Evolutionary conservation across 2,113 vertebrate species (phyloP), one percentile per base, ranked within the genome.

Genomic region (Dicaeum eximium): DNA sequence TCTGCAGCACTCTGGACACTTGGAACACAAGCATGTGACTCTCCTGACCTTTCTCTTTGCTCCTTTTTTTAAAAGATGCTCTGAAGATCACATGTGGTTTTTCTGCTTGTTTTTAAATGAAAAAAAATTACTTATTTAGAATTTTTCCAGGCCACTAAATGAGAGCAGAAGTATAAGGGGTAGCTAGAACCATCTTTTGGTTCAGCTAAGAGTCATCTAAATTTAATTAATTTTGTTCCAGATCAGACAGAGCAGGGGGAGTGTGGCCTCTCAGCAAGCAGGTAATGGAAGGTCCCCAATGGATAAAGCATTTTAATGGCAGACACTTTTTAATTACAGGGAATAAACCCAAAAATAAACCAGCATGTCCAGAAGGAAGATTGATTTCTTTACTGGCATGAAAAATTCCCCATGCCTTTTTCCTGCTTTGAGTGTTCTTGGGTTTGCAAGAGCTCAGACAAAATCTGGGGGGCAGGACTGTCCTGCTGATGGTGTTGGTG

Each of bases 331-430:
- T 80, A 73, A 87, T 84, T 84, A 51, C 35, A 33, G 35, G 16
- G 25, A 54, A 45, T 45, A 79, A 71, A 92, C 35, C 28, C 17
- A n/a, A 70, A 83, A 87, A 12, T 57, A 62, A 61, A 44, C 12
- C 8, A 69, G 19, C 13, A 25, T 0, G 1, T 18, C 57, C 2
- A 2, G 24, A 58, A 0, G 0, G 28, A 70, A 86, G 33, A 45
- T 70, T 24, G 50, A 15, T 69, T 86, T 73, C n/a, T 74, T 92
- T 24, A 66, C 1, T 62, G 16, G 6, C 25, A 17, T 27, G 27
- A 79, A 67, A 79, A 54, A 42, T 81, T 74, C 40, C 38, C 13
- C 25, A 0, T 85, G 10, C 30, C 37, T 48, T 38, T 60, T 69
- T 61, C 15, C 13, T 88, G 22, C 37, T 82, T 44, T 0, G 0